Conservation (phyloP, 2,888 invertebrate species). For the Sympetrum striolatum region DNA sequence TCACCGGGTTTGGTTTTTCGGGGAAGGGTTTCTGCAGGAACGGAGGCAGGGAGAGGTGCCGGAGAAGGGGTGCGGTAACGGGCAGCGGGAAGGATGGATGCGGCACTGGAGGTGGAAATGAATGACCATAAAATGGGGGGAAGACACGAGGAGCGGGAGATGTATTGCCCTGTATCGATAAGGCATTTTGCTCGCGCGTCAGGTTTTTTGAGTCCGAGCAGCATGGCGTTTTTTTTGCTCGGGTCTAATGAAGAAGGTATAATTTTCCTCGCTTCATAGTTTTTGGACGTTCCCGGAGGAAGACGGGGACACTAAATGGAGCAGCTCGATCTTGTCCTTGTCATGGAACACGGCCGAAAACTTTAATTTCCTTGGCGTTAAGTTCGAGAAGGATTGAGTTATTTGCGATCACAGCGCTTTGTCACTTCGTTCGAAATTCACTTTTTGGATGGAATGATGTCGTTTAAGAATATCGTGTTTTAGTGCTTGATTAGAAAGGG, state of each 20-base stretch:
- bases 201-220: background rate
- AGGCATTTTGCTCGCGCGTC: background rate
- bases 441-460: no score
- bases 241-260: background rate
- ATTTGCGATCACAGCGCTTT: no score
- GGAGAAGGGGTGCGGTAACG: background rate
- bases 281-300: no score
- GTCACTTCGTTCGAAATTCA: no score
- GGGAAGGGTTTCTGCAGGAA: background rate
- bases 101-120: conserved; percentile 7
- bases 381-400: no score
- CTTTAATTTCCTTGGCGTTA: no score
- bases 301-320: no score
- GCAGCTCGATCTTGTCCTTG: no score
- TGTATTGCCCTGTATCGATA: background rate
- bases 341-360: no score
- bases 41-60: background rate
- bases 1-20: background rate
- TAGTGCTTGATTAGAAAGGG: no score
- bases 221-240: background rate
- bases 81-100: background rate
- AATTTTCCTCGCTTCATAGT: no score
- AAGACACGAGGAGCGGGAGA: background rate
- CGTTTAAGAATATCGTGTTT: no score
- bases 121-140: conserved; percentile 19